Evolutionary conservation across 2,113 vertebrate genomes (phyloP).

Genomic region (Peromyscus leucopus): DNA sequence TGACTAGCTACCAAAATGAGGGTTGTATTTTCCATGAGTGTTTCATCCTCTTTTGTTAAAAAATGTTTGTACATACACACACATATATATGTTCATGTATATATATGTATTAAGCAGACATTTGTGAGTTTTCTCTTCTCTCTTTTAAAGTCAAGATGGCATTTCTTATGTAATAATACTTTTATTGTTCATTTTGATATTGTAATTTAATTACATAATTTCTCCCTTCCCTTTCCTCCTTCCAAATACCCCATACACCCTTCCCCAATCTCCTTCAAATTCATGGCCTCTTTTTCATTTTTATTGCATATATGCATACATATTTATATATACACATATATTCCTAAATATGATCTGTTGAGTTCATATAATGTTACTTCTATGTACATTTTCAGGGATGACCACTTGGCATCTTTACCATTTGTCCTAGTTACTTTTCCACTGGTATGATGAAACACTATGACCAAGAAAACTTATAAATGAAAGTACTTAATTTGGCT

Average conservation of each 20-base stretch:
- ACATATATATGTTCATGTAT: no score
- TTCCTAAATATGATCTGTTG: neutral
- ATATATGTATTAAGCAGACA: neutral
- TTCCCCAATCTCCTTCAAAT: neutral
- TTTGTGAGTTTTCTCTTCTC: neutral
- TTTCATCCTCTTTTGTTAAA: neutral
- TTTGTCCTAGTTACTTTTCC: neutral
- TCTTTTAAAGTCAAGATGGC: neutral
- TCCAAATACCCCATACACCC: neutral
- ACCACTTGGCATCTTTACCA: neutral
- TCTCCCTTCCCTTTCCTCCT: neutral
- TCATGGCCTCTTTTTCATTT: neutral
- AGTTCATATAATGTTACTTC: neutral
- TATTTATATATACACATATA: neutral
- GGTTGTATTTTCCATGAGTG: neutral
- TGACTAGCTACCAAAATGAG: neutral
- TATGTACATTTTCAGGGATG: neutral
- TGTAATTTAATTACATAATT: neutral
- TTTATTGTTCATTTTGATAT: neutral
- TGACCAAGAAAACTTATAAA: neutral
- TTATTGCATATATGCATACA: neutral
- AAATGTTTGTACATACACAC: neutral
- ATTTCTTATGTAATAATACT: neutral
- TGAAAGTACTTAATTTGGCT: neutral
- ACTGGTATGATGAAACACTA: neutral